Percentiles rank a stretch among this genome's conserved stretches.
Evolutionary conservation across 2,888 invertebrate genomes (phyloP).

Genomic region (Epinotia bilunana): DNA sequence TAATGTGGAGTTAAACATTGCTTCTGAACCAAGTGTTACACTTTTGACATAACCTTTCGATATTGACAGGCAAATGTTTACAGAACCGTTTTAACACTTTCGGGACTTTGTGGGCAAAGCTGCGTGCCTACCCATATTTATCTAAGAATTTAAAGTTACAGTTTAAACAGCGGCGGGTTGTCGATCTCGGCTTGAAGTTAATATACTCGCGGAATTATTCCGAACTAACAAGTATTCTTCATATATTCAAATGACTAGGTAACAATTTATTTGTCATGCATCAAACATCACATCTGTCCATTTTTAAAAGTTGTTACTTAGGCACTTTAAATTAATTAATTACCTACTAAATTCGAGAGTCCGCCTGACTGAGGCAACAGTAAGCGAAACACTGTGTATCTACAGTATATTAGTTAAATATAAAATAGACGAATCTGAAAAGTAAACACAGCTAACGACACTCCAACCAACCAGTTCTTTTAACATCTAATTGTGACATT

Average conservation of each 20-base stretch:
- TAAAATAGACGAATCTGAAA: conserved; percentile 13
- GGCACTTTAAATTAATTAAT: too few species aligned
- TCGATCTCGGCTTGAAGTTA: conserved; percentile 10
- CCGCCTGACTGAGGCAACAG: background rate
- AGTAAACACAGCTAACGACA: conserved; percentile 46
- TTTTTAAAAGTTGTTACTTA: too few species aligned
- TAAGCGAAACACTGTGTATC: background rate
- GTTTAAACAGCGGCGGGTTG: conserved; percentile 28
- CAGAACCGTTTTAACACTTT: conserved; percentile 48
- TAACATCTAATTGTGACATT: conserved; percentile 57
- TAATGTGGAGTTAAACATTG: conserved; percentile 21
- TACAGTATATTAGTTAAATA: background rate
- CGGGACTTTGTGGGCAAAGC: conserved; percentile 44
- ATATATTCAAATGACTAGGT: background rate
- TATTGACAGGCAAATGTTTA: conserved; percentile 60
- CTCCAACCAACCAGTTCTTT: conserved; percentile 51
- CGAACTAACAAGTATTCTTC: background rate
- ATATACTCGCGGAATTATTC: too few species aligned
- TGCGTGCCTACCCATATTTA: conserved; percentile 34
- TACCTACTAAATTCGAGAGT: too few species aligned
- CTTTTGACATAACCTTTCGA: conserved; percentile 64
- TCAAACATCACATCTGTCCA: too few species aligned
- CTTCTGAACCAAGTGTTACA: conserved; percentile 50
- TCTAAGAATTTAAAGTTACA: conserved; percentile 40
- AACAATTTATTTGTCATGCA: too few species aligned